Evolutionary conservation across 2,113 vertebrate species (phyloP).

Genomic region (Pangasianodon gigas): DNA sequence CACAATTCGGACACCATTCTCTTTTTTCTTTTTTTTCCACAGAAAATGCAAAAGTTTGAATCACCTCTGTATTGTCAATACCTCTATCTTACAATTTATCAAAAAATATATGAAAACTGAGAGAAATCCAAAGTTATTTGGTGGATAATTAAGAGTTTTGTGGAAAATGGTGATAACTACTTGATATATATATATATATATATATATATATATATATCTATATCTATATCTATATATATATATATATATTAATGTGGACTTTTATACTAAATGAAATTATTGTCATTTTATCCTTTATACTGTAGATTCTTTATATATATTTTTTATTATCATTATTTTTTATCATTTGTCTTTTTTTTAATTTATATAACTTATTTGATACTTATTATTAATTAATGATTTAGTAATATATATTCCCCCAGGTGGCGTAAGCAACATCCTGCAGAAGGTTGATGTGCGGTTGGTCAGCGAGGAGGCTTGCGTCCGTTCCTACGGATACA

Average conservation of each 20-base stretch:
- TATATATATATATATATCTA: too few species aligned
- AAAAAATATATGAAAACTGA: neutral
- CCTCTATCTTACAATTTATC: too few species aligned
- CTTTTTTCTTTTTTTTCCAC: too few species aligned
- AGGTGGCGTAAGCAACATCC: constrained; percentile 78
- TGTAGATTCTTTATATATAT: neutral
- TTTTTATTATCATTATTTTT: neutral
- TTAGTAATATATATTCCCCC: neutral
- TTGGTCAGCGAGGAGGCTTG: constrained; percentile 86
- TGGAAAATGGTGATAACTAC: neutral
- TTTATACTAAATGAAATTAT: too few species aligned
- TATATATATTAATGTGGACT: too few species aligned
- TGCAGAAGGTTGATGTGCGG: constrained; percentile 86
- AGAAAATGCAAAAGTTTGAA: neutral
- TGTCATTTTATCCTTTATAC: neutral
- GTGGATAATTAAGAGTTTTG: neutral
- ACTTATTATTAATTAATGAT: neutral
- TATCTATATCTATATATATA: too few species aligned
- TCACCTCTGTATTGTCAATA: neutral
- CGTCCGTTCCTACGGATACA: constrained; percentile 80
- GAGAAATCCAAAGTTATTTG: neutral
- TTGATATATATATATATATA: too few species aligned
- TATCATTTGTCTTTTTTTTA: neutral
- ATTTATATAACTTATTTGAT: neutral
- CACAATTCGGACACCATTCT: too few species aligned